Percentiles rank a stretch among this genome's conserved stretches.
phyloP scores from a whole-genome alignment of 2,113 vertebrate genomes.

The Aplodontia rufa region DNA sequence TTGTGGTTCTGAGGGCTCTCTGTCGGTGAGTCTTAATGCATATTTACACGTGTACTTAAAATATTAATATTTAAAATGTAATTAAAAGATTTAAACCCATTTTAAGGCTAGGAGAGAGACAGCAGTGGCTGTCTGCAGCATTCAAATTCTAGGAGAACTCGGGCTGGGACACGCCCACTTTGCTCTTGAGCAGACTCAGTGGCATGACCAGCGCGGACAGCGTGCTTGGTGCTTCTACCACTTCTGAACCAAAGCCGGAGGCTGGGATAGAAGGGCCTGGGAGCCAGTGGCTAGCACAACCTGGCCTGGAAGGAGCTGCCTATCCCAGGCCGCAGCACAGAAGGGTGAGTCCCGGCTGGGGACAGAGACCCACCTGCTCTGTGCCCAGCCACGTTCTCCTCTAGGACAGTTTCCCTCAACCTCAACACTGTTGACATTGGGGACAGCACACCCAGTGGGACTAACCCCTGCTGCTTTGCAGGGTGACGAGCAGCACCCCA shows the following conservation, averaged over 20 bases:
- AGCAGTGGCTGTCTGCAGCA: not conserved
- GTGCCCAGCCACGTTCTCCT: not conserved
- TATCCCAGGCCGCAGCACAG: accelerated
- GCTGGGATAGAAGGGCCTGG: accelerated
- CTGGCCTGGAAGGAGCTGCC: not conserved
- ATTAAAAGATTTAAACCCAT: slow-evolving; percentile 71
- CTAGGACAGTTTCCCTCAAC: accelerated
- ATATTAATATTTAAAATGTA: slow-evolving; percentile 79
- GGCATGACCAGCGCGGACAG: accelerated
- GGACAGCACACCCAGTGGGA: accelerated
- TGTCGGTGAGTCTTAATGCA: slow-evolving; percentile 36
- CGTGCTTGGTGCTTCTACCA: accelerated
- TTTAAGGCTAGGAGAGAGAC: slow-evolving; percentile 58
- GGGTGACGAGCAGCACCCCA: accelerated
- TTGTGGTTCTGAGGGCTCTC: not conserved
- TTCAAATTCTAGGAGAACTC: not conserved
- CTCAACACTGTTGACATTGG: accelerated
- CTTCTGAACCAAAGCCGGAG: accelerated
- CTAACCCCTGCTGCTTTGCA: not conserved
- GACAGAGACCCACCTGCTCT: accelerated
- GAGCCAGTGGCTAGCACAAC: accelerated
- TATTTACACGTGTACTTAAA: slow-evolving; percentile 71
- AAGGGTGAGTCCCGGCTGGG: accelerated
- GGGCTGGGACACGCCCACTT: accelerated
- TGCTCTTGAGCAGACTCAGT: accelerated